Conservation (phyloP, 2,113 vertebrate genomes). For the Choloepus hoffmanni region DNA sequence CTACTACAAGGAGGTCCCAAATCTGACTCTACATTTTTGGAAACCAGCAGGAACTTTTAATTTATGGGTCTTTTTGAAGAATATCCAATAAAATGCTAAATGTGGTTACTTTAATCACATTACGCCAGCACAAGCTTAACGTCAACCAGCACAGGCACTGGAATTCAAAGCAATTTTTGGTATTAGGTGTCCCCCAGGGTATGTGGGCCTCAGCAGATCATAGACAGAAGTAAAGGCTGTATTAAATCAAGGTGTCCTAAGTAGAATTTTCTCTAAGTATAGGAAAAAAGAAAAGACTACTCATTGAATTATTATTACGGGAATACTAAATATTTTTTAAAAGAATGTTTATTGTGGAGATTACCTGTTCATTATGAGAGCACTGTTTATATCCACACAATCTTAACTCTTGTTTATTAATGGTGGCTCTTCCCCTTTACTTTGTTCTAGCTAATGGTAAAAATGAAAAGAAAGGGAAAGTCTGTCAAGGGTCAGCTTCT, state of each 20-base stretch:
- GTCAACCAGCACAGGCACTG: fast-evolving
- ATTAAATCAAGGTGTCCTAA: background rate
- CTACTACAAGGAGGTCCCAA: background rate
- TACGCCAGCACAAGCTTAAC: background rate
- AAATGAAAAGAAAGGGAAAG: background rate
- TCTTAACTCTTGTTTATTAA: background rate
- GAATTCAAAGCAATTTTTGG: background rate
- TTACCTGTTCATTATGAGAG: background rate
- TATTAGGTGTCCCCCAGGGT: too few relatives aligned
- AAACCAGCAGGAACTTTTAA: background rate
- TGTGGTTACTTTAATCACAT: background rate
- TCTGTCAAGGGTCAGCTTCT: fast-evolving
- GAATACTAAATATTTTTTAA: background rate
- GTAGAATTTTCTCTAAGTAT: background rate
- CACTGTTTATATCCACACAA: background rate
- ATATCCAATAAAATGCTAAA: background rate
- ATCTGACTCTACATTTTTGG: background rate
- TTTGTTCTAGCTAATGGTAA: background rate
- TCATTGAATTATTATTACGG: background rate
- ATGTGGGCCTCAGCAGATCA: background rate
- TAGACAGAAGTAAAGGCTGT: background rate
- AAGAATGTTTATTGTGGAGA: background rate
- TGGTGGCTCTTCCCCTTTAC: background rate
- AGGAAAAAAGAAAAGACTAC: background rate
- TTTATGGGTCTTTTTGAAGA: background rate